Base-by-base conservation (phyloP, 2,113 vertebrate species). In the Ibidorhyncha struthersii region DNA sequence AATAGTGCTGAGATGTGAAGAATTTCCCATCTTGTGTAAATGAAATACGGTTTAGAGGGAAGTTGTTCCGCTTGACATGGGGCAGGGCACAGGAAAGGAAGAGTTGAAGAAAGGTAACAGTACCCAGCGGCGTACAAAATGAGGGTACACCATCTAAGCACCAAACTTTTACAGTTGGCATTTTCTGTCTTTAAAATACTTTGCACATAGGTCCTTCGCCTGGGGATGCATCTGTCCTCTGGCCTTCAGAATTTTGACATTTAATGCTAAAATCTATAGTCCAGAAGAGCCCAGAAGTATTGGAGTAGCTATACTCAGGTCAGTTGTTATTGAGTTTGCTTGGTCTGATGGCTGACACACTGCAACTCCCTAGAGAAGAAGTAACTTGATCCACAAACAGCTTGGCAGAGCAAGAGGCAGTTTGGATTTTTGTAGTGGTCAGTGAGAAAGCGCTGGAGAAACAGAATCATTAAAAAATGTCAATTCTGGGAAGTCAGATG, bases 401-500 rank as follows among this genome's bases (percentile, higher is more conserved):
- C 76, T 73, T 70, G 85, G 45, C 90, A 93, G 86, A 86, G 19
- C n/a, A 55, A 52, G 58, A 90, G 70, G 72, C 71, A 78, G 79
- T 70, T 86, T 77, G 72, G 36, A 55, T 83, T 81, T 97, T 90
- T 83, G 82, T 47, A 50, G 55, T 95, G 82, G 71, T 90, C 92
- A 94, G 1, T 83, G 79, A 92, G 92, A 80, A 85, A 79, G 41
- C 23, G 6, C 78, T 70, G 84, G 87, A 58, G 87, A 89, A 91
- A 79, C 29, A 62, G 36, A 85, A 82, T 90, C 49, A 72, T 95
- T 95, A 82, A 90, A 90, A 93, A 94, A 66, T 90, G 85, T 91
- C 93, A 77, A n/a, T 91, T 96, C 82, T 93, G 92, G 78, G 78
- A 77, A 86, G 66, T 97, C 87, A 85, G 66, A 79, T 96, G 90